These are phyloP conservation scores for Ommatoiulus sabulosus DNA, from an alignment of 2,888 invertebrate species.

Conservation along the genomic window DNA sequence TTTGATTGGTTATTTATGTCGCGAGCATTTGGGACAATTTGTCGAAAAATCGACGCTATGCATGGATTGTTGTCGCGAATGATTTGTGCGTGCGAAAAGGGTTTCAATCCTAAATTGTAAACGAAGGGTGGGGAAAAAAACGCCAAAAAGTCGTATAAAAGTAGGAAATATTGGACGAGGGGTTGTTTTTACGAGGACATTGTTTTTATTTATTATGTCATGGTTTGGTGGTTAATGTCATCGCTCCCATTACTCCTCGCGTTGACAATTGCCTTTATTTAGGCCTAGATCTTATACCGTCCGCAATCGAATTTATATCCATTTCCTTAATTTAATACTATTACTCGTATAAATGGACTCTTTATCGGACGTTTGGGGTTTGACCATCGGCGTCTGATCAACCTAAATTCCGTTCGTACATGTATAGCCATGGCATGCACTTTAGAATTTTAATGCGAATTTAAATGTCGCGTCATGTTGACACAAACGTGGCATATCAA, in stretches of 20 bases:
- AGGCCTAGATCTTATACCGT: not conserved
- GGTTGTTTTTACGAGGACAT: conserved; percentile 1
- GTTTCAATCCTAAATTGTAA: not conserved
- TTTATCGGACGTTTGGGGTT: not conserved
- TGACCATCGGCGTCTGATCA: not conserved
- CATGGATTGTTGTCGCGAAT: not conserved
- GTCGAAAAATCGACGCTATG: not conserved
- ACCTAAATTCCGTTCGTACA: not conserved
- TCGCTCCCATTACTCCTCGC: not conserved
- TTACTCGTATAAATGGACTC: not conserved
- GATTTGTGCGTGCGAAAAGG: not conserved
- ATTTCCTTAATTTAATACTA: not conserved
- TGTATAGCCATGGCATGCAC: too few species aligned
- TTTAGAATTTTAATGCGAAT: not conserved
- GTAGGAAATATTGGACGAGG: not conserved
- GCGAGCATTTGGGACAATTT: not conserved
- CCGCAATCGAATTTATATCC: too few species aligned
- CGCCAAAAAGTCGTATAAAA: not conserved
- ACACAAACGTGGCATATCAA: too few species aligned
- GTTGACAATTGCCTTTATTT: not conserved
- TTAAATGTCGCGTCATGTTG: not conserved
- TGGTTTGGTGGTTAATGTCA: not conserved
- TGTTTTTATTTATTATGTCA: conserved; percentile 1
- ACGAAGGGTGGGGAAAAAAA: not conserved
- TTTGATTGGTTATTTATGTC: not conserved